Evolutionary conservation across 1,140 invertebrate species (phyloP).

Genomic region (Helicorthomorpha holstii): DNA sequence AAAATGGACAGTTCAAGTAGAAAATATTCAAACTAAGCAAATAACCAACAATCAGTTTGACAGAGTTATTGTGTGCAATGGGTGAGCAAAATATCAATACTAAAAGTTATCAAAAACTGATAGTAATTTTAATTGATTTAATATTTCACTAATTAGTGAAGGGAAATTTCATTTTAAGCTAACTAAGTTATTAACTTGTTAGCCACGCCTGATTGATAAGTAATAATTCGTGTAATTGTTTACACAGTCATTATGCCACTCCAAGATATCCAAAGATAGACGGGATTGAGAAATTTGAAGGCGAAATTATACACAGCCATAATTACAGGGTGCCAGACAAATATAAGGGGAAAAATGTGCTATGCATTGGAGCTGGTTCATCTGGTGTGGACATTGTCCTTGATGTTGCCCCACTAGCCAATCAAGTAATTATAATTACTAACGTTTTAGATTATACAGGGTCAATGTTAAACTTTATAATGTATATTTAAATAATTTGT

Average conservation of each 20-base stretch:
- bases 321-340: slow-evolving; percentile 50
- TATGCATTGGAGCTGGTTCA: slow-evolving; percentile 70
- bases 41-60: slow-evolving; percentile 34
- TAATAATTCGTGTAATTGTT: slow-evolving; percentile 8
- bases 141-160: no score
- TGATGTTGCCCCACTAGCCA: slow-evolving; percentile 48
- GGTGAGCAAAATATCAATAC: no score
- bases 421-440: no score
- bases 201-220: no score
- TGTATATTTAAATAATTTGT: no score
- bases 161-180: no score
- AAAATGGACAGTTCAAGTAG: slow-evolving; percentile 41
- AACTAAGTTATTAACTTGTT: no score
- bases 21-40: slow-evolving; percentile 36
- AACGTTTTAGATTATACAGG: no score
- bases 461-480: no score
- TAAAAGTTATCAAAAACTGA: no score
- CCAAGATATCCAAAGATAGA: slow-evolving; percentile 42
- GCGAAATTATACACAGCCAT: slow-evolving; percentile 60
- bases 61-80: slow-evolving; percentile 68
- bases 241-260: slow-evolving; percentile 39
- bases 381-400: slow-evolving; percentile 66
- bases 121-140: no score
- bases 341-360: slow-evolving; percentile 44
- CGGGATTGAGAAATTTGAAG: slow-evolving; percentile 47